phyloP scores from a whole-genome alignment of 2,888 invertebrate genomes.

The Dryobotodes eremita region DNA sequence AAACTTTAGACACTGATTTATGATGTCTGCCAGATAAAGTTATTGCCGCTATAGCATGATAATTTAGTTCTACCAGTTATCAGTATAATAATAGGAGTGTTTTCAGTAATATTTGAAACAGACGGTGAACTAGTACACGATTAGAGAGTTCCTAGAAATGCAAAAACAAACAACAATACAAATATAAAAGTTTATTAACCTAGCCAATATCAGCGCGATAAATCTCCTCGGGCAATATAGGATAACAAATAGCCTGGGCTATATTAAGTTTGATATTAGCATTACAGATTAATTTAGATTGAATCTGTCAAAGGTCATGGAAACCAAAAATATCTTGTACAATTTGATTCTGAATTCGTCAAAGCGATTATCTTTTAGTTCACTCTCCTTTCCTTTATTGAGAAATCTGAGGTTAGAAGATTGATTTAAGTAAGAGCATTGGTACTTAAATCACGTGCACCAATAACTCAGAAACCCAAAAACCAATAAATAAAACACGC shows the following conservation, averaged over 20 bases:
- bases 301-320: constrained; percentile 2
- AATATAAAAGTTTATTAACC: constrained; percentile 35
- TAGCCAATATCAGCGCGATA: constrained; percentile 3
- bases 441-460: constrained; percentile 7
- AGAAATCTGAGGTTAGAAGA: background rate
- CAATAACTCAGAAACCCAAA: constrained; percentile 21
- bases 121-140: background rate
- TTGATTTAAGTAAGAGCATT: background rate
- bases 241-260: constrained; percentile 26
- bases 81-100: background rate
- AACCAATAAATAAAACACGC: constrained; percentile 39
- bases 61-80: background rate
- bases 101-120: background rate
- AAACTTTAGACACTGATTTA: constrained; percentile 47
- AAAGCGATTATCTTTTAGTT: background rate
- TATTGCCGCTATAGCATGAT: constrained; percentile 1
- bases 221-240: background rate
- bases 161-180: background rate
- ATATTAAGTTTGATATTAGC: constrained; percentile 12
- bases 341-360: background rate
- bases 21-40: constrained; percentile 26
- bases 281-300: constrained; percentile 9
- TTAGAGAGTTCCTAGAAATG: background rate
- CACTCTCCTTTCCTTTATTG: background rate
- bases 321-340: background rate